Conservation (phyloP, 2,113 vertebrate species). For the Calonectris borealis region DNA sequence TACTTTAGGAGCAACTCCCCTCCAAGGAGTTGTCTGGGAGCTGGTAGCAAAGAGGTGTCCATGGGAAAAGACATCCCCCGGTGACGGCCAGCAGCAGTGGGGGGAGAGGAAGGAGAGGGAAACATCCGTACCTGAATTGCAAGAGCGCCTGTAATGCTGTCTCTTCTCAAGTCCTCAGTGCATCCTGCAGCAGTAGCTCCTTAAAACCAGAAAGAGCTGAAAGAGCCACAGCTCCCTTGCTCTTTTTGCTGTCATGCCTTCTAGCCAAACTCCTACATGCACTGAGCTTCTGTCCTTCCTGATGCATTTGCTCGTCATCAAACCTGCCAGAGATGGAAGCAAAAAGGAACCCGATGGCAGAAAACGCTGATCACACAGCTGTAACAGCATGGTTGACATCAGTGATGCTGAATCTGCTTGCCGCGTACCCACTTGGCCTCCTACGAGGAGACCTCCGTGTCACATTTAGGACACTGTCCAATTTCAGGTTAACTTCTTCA, state of each 20-base stretch:
- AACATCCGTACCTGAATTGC: not conserved
- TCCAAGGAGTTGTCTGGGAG: not conserved
- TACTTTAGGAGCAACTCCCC: not conserved
- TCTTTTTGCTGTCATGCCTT: not conserved
- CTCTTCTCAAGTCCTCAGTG: not conserved
- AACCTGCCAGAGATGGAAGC: not conserved
- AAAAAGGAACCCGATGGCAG: not conserved
- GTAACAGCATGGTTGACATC: not conserved
- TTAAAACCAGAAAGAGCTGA: not conserved
- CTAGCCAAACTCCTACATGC: not conserved
- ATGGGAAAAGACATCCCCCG: not conserved
- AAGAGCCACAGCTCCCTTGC: not conserved
- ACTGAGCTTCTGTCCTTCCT: not conserved
- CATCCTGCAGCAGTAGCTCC: not conserved
- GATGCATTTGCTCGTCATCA: not conserved
- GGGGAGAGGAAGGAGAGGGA: not conserved
- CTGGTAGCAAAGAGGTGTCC: not conserved
- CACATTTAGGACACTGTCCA: not conserved
- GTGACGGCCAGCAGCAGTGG: not conserved
- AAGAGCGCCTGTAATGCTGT: not conserved
- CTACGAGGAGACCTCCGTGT: fast-evolving
- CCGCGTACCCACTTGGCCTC: not conserved
- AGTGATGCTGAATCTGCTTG: not conserved
- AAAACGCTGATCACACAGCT: not conserved
- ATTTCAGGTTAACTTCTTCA: not conserved